Percentiles rank a stretch among this genome's conserved stretches.
Evolutionary conservation across 2,797 vertebrate species (phyloP).

Genomic region (Pelodytes ibericus): DNA sequence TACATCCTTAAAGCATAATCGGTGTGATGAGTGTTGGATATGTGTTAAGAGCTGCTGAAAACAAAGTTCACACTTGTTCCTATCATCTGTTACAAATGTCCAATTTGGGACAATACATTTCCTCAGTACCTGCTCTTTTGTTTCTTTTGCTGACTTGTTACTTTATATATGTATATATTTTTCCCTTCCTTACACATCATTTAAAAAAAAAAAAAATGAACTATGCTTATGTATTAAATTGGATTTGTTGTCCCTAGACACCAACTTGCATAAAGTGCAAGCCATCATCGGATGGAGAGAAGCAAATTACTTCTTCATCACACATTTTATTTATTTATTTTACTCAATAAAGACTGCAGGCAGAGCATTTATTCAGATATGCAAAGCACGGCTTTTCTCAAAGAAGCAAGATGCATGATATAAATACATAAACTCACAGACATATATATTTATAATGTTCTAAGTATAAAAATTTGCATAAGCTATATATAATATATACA

Average conservation of each 20-base stretch:
- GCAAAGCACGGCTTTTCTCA: constrained; percentile 89
- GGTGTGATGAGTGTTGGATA: constrained; percentile 79
- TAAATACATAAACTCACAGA: constrained; percentile 24
- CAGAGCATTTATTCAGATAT: constrained; percentile 95
- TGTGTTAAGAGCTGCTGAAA: constrained; percentile 79
- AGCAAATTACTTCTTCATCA: constrained; percentile 97
- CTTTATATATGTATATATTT: constrained; percentile 75
- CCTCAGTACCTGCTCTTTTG: constrained; percentile 74
- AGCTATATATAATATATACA: no score
- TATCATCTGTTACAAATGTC: constrained; percentile 82
- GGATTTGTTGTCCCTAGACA: constrained; percentile 98
- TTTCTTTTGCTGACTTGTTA: constrained; percentile 79
- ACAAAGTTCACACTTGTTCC: constrained; percentile 83
- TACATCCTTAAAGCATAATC: constrained; percentile 83
- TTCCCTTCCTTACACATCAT: constrained; percentile 71
- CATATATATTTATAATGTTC: constrained; percentile 74
- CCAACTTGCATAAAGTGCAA: constrained; percentile 99
- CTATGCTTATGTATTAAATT: constrained; percentile 97
- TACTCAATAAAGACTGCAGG: constrained; percentile 84
- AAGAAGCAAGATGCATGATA: constrained; percentile 87
- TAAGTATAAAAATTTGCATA: no score
- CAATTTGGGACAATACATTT: constrained; percentile 83
- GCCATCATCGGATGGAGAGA: constrained; percentile 98
- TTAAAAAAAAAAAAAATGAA: constrained; percentile 78
- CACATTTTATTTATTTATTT: constrained; percentile 78